These are phyloP conservation scores for Sisor rabdophorus DNA, from an alignment of 2,113 vertebrate species.

Conservation along the genomic window DNA sequence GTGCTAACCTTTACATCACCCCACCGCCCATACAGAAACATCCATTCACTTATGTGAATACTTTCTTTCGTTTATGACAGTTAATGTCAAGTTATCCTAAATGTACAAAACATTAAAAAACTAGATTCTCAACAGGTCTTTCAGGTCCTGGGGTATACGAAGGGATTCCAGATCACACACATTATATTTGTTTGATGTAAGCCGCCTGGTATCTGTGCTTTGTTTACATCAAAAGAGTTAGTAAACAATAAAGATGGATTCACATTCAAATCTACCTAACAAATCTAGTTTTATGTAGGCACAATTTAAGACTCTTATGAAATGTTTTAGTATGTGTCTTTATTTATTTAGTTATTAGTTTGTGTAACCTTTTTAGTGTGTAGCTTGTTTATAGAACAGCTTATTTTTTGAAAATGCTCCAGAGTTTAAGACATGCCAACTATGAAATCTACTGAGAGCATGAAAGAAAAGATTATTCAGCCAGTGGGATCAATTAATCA, in stretches of 20 bases:
- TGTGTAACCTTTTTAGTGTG: too few species aligned
- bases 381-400: not conserved
- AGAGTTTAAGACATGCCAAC: not conserved
- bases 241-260: not conserved
- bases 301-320: not conserved
- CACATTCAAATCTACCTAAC: too few species aligned
- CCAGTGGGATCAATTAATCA: not conserved
- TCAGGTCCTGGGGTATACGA: not conserved
- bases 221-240: not conserved
- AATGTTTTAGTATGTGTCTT: not conserved
- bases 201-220: not conserved
- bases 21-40: too few species aligned
- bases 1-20: too few species aligned
- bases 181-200: not conserved
- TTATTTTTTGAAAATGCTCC: not conserved
- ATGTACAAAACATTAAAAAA: not conserved
- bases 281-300: too few species aligned
- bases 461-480: not conserved
- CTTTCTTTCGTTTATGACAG: not conserved
- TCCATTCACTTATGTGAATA: too few species aligned
- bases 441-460: not conserved
- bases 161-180: not conserved
- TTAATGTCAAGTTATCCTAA: not conserved
- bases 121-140: not conserved
- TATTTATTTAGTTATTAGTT: not conserved